Base-by-base conservation (phyloP, 2,888 invertebrate species). In the Synergus laeviventris region DNA sequence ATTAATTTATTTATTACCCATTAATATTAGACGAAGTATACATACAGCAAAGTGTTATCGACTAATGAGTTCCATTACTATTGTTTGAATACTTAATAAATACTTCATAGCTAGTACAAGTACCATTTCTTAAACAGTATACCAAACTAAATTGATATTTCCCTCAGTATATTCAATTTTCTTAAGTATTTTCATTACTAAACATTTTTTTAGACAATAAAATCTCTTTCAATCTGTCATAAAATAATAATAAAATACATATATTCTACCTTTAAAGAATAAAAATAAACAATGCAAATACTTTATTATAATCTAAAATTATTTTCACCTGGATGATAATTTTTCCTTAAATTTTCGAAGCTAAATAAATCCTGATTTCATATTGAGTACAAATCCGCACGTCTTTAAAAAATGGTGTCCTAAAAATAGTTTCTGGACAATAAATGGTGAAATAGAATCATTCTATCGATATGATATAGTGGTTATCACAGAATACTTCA, bases 401-500 rank as follows among this genome's bases (percentile, higher is more conserved):
- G 31, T 24, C 16, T 60, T 60, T 16, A 24, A 31, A 61, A 36
- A 24, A 1, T 14, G 16, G 16, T 61, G 14, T 9, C 60, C n/a
- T 24, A n/a, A 36, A 61, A 36, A 24, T 61, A 61, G 31, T 36
- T 9, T 36, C 16, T 61, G 8, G 31, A 8, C 14, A 61, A 61
- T 31, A 31, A 54, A 18, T 54, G n/a, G 18, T 18, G n/a, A n/a
- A n/a, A 54, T 31, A 31, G 31, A 61, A 61, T 24, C 12, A 31
- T 24, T 61, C 36, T 61, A n/a, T 24, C 31, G 60, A 61, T 61
- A 61, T 61, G 60, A 36, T 61, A 16, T 24, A n/a, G 59, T 14
- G 59, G 21, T 59, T 59, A 59, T 59, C 60, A 61, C 60, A 61
- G 60, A 60, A 24, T 36, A 61, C 36, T 61, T 54, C 18, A 54